phyloP scores from a whole-genome alignment of 2,113 vertebrate species.

The Marmota monax region DNA sequence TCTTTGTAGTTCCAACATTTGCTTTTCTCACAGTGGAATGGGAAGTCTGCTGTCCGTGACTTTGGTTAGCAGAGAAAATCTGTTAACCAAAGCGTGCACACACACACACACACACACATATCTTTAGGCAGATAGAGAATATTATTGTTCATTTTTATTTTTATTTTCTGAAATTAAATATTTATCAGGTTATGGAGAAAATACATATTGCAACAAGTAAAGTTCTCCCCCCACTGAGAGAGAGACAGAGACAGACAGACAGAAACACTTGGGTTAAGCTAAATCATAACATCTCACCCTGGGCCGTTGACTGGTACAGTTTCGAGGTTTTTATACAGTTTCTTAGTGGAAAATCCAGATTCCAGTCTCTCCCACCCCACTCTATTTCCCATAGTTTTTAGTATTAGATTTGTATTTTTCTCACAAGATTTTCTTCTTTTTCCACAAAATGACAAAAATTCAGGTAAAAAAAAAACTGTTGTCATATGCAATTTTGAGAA shows the following conservation, averaged over 20 bases:
- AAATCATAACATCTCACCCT: neutral
- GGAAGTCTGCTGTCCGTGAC: neutral
- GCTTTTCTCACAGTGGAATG: neutral
- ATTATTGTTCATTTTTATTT: conserved; percentile 39
- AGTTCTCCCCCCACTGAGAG: neutral
- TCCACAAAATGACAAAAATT: conserved; percentile 22
- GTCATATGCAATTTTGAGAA: neutral
- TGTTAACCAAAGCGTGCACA: too few species aligned
- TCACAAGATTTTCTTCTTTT: neutral
- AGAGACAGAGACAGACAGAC: too few species aligned
- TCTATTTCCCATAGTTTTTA: neutral
- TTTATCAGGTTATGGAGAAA: neutral
- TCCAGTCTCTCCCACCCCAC: neutral
- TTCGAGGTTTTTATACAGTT: neutral
- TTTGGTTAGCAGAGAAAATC: neutral
- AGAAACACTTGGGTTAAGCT: neutral
- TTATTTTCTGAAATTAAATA: conserved; percentile 23
- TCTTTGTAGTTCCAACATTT: neutral
- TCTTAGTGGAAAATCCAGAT: neutral
- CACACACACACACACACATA: neutral
- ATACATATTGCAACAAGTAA: neutral
- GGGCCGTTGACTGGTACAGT: neutral
- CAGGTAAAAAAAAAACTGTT: neutral
- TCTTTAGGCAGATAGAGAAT: neutral
- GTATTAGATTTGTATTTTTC: neutral